A percentile compares a stretch with the other conserved stretches of the same genome.
Conservation (phyloP, 2,113 vertebrate species). For the Progne subis region DNA sequence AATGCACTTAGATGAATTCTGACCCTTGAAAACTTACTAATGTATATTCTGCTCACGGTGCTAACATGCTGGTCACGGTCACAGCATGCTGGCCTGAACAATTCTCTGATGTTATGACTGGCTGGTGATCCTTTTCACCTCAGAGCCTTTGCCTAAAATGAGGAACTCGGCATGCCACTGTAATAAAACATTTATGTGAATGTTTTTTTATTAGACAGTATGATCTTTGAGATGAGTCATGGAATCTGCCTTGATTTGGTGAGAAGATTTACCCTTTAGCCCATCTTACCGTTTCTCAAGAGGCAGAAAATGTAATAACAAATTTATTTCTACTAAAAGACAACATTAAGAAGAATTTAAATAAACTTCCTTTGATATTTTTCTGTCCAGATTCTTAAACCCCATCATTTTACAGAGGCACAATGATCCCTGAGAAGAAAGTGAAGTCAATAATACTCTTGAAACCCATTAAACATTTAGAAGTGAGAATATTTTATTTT, state of each 20-base stretch:
- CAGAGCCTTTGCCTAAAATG: background rate
- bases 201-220: background rate
- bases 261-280: background rate
- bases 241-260: background rate
- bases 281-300: background rate
- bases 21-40: background rate
- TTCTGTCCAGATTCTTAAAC: background rate
- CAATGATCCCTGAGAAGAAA: background rate
- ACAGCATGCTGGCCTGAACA: background rate
- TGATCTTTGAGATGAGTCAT: background rate
- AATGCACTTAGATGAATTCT: background rate
- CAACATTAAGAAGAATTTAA: background rate
- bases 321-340: background rate
- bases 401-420: background rate
- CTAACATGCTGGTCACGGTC: too few species aligned
- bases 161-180: rapidly evolving
- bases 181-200: background rate
- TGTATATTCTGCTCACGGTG: rapidly evolving
- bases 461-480: background rate
- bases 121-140: background rate
- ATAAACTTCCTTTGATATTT: background rate
- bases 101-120: background rate
- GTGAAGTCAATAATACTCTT: background rate
- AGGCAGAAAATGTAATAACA: background rate
- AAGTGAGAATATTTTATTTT: background rate